Evolutionary conservation across 2,888 invertebrate genomes (phyloP).

Genomic region (Cantharis rustica): DNA sequence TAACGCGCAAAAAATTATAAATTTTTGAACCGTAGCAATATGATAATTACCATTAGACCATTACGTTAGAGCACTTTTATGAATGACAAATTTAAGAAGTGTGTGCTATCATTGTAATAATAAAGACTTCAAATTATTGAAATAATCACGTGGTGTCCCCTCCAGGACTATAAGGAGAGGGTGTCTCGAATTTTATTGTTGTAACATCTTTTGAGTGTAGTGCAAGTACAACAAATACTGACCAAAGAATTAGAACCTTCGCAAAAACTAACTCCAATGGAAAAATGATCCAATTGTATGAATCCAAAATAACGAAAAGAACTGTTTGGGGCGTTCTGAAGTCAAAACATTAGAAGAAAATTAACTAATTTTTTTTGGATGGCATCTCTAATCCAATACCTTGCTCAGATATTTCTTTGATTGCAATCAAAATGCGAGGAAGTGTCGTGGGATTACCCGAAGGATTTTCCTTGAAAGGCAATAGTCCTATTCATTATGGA

Average conservation of each 20-base stretch:
- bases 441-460: slow-evolving; percentile 68
- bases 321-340: not conserved
- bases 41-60: not conserved
- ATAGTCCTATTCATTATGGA: slow-evolving; percentile 57
- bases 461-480: slow-evolving; percentile 62
- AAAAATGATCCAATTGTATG: slow-evolving; percentile 1
- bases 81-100: not conserved
- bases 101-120: slow-evolving; percentile 1
- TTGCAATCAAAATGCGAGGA: slow-evolving; percentile 64
- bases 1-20: not conserved
- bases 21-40: not conserved
- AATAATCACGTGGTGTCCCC: slow-evolving; percentile 42
- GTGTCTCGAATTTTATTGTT: slow-evolving; percentile 33
- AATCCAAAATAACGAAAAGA: not conserved
- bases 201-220: slow-evolving; percentile 29
- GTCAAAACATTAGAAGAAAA: not conserved
- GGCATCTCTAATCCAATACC: not conserved
- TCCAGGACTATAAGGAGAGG: slow-evolving; percentile 35
- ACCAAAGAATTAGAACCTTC: slow-evolving; percentile 8
- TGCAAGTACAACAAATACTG: slow-evolving; percentile 20
- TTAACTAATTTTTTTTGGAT: not conserved
- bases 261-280: not conserved
- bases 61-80: not conserved
- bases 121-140: slow-evolving; percentile 26
- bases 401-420: not conserved